Evolutionary conservation across 2,888 invertebrate species (phyloP), one percentile per base, ranked within the genome.

Genomic region (Oligia fasciuncula): DNA sequence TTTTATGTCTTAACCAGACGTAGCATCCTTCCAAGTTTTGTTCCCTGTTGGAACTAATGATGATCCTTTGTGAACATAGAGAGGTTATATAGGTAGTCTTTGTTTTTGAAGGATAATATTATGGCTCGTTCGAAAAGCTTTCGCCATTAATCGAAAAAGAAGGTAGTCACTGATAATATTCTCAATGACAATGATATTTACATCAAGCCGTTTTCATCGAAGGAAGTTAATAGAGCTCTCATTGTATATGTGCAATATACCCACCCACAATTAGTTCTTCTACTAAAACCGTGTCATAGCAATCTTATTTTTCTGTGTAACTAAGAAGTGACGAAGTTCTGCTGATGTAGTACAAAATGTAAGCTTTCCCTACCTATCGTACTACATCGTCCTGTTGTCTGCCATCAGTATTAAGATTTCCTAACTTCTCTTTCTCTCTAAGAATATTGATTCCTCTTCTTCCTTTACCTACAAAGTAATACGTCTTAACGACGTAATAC

Each of bases 401-500:
- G 11, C 6, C 4, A 19, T 57, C 46, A 43, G 4, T 1, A 78
- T 23, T 4, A 40, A 29, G 5, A 43, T 74, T 73, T 4, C 3
- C 5, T 17, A 14, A 8, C 17, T 60, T 51, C 9, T 35, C 5
- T 29, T 14, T 62, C n/a, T 68, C n/a, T 54, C 19, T 46, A 17
- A 19, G 17, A 80, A 62, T 13, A 46, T 49, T 11, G 14, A 13
- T n/a, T 9, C 13, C 60, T 46, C 0, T 8, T 49, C 19, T 46
- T 49, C 40, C n/a, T 14, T 54, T 54, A 19, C 51, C 23, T 19
- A 62, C 19, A 19, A 60, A 60, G 23, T 40, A 40, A 76, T 85
- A 76, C 62, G 73, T 73, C 14, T 9, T 1, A 8, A 70, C 43
- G 72, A 85, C 85, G 76, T 81, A 85, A 67, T 57, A 19, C 23